These are phyloP conservation scores for Stenolophus ochropezus DNA, from an alignment of 2,888 invertebrate genomes.

Conservation along the genomic window DNA sequence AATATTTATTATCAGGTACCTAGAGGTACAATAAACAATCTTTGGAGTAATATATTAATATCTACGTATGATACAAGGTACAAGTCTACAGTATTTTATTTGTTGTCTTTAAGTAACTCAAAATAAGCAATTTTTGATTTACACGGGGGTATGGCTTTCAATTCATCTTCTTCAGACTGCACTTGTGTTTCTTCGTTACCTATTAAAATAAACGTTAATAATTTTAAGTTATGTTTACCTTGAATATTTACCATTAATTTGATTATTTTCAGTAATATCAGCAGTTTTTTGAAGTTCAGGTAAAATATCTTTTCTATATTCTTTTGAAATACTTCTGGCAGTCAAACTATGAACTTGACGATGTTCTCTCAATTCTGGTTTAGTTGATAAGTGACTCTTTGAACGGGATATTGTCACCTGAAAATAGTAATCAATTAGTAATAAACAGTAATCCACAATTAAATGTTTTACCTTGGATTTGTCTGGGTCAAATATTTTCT, in stretches of 20 bases:
- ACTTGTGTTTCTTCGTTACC: constrained; percentile 17
- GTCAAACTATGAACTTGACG: constrained; percentile 82
- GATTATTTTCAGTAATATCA: constrained; percentile 48
- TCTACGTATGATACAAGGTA: constrained; percentile 21
- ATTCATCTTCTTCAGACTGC: constrained; percentile 24
- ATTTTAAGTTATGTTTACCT: not conserved
- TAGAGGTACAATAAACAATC: too few relatives aligned
- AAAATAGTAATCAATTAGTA: not conserved
- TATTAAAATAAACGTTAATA: not conserved
- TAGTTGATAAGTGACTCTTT: constrained; percentile 52
- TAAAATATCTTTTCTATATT: constrained; percentile 79
- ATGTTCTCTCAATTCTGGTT: constrained; percentile 51
- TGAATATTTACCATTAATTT: constrained; percentile 13
- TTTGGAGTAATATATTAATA: constrained; percentile 62
- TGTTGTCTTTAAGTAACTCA: constrained; percentile 49
- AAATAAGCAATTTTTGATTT: constrained; percentile 56
- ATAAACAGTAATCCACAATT: not conserved
- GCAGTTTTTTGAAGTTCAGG: constrained; percentile 71
- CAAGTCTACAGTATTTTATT: constrained; percentile 20
- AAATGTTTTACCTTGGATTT: constrained; percentile 36
- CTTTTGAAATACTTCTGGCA: constrained; percentile 84
- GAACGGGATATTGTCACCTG: constrained; percentile 34
- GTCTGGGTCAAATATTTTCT: constrained; percentile 62
- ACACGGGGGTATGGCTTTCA: constrained; percentile 43
- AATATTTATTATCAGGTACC: too few relatives aligned